Conservation (phyloP, 2,888 invertebrate species). For the Abscondita cerata region DNA sequence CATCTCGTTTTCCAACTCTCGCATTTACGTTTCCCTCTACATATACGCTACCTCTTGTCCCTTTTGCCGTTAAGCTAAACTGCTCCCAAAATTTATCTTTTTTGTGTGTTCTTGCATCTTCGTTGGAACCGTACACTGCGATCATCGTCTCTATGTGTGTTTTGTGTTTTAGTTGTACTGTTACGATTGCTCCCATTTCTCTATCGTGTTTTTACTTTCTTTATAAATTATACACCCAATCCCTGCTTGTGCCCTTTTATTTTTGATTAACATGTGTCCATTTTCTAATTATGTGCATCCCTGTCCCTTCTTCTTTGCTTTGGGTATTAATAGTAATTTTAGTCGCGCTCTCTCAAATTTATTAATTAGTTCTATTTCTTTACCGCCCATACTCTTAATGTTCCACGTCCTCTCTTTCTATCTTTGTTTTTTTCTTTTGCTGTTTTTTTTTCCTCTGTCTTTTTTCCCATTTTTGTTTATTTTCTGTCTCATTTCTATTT, state of each 20-base stretch:
- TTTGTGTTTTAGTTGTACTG: background rate
- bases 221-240: background rate
- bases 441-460: background rate
- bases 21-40: slow-evolving; percentile 2
- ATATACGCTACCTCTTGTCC: background rate
- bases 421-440: background rate
- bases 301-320: background rate
- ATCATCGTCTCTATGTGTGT: slow-evolving; percentile 4
- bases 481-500: too few species aligned
- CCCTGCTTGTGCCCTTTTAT: background rate
- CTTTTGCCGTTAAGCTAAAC: slow-evolving; percentile 1
- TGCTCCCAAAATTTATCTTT: slow-evolving; percentile 23
- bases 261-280: background rate
- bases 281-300: background rate
- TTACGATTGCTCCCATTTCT: background rate
- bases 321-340: background rate
- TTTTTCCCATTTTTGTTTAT: background rate
- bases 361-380: slow-evolving; percentile 1
- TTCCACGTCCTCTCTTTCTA: background rate
- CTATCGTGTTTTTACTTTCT: background rate
- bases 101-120: slow-evolving; percentile 10
- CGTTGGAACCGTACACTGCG: slow-evolving; percentile 19
- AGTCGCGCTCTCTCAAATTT: background rate
- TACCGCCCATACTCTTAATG: background rate
- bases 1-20: slow-evolving; percentile 4